Conservation (phyloP, 2,888 invertebrate genomes). For the Metalampra italica region DNA sequence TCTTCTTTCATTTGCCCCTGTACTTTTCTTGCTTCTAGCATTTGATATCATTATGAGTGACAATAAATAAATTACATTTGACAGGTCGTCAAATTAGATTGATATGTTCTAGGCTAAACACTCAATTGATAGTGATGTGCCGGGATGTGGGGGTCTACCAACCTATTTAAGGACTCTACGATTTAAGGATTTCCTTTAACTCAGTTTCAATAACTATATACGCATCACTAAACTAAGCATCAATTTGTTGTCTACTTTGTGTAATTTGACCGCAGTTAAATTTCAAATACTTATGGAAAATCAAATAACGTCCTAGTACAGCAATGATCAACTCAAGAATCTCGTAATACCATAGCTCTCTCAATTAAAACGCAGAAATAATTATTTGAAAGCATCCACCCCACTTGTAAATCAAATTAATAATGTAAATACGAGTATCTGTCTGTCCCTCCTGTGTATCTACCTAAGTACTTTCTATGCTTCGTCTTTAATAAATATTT, state of each 20-base stretch:
- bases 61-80: conserved; percentile 53
- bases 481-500: conserved; percentile 40
- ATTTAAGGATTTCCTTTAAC: too few relatives aligned
- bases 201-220: not conserved
- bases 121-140: conserved; percentile 62
- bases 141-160: conserved; percentile 74
- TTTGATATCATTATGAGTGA: not conserved
- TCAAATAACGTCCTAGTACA: not conserved
- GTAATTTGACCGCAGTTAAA: not conserved
- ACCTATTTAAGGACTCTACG: conserved; percentile 38
- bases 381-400: conserved; percentile 66
- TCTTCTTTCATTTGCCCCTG: too few relatives aligned
- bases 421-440: conserved; percentile 59
- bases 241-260: not conserved
- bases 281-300: not conserved
- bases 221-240: not conserved
- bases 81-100: conserved; percentile 63
- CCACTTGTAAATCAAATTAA: conserved; percentile 71
- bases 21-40: too few relatives aligned
- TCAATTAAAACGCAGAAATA: conserved; percentile 74
- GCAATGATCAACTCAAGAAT: conserved; percentile 56
- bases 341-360: conserved; percentile 67
- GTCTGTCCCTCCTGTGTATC: conserved; percentile 42
- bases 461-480: conserved; percentile 22
- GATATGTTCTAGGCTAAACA: conserved; percentile 62